A percentile compares a stretch with the other conserved stretches of the same genome.
These are phyloP conservation scores for Drosophila limbata DNA, from an alignment of 2,888 invertebrate genomes.

Conservation along the genomic window DNA sequence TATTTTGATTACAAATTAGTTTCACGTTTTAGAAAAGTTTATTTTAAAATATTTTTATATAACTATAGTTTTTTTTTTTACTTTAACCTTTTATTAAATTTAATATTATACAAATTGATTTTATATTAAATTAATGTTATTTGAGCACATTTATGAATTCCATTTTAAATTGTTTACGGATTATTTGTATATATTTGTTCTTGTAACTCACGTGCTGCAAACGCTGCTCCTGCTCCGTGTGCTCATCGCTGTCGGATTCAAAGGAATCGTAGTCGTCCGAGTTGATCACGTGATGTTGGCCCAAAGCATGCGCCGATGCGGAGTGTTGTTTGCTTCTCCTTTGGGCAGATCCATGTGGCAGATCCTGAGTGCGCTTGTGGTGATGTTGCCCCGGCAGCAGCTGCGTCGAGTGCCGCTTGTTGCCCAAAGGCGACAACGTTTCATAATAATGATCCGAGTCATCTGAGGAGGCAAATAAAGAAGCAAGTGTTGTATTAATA, in stretches of 20 bases:
- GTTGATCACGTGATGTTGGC: constrained; percentile 73
- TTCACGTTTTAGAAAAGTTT: no score
- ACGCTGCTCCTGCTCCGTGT: constrained; percentile 85
- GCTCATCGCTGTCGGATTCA: constrained; percentile 88
- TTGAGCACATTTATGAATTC: no score
- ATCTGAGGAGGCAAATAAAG: constrained; percentile 85
- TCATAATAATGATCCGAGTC: constrained; percentile 91
- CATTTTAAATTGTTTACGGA: no score
- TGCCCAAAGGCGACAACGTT: constrained; percentile 86
- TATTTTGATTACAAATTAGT: no score
- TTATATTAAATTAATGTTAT: no score
- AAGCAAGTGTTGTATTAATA: not conserved
- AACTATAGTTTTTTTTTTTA: no score
- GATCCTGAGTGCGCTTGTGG: constrained; percentile 60
- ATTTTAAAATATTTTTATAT: no score
- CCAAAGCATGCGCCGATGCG: constrained; percentile 73
- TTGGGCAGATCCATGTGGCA: constrained; percentile 58
- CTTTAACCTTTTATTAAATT: no score
- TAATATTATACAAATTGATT: no score
- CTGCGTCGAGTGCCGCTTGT: constrained; percentile 75
- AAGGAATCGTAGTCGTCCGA: constrained; percentile 90
- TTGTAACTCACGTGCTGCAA: constrained; percentile 80
- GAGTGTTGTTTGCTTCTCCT: constrained; percentile 73
- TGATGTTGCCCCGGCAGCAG: constrained; percentile 61
- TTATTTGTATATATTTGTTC: no score